Conservation (phyloP, 2,113 vertebrate genomes). For the Cepphus grylle region DNA sequence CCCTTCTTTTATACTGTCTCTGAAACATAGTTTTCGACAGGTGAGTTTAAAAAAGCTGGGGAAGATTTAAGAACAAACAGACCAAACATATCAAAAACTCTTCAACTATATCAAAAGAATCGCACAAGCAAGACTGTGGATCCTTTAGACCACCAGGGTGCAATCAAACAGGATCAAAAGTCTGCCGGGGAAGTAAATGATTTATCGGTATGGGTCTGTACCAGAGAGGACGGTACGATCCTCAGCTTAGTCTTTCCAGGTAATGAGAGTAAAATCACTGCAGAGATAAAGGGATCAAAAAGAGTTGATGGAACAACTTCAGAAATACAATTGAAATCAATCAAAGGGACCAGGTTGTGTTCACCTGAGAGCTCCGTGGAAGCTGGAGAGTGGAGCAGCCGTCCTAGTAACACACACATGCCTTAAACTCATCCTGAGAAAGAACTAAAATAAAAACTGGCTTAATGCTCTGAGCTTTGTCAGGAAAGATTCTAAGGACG, state of each 20-base stretch:
- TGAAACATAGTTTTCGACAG: background rate
- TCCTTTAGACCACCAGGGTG: constrained; percentile 4
- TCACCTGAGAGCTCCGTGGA: background rate
- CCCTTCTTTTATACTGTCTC: background rate
- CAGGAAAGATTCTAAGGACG: background rate
- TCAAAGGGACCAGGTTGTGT: background rate
- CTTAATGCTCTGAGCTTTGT: background rate
- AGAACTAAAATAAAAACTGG: background rate
- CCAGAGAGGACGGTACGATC: background rate
- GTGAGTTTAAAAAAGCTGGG: background rate
- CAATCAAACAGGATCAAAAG: constrained; percentile 48
- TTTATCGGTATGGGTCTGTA: constrained; percentile 23
- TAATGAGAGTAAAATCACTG: constrained; percentile 22
- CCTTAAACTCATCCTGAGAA: background rate
- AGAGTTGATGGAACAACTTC: constrained; percentile 25
- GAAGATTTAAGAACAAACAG: constrained; percentile 25
- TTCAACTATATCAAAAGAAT: constrained; percentile 36
- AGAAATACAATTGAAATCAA: constrained; percentile 34
- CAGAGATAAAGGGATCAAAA: constrained; percentile 38
- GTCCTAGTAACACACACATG: background rate
- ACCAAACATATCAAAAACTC: constrained; percentile 19
- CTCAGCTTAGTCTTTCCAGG: constrained; percentile 24
- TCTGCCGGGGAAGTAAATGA: constrained; percentile 24
- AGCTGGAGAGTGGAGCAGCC: background rate
- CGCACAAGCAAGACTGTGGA: background rate